Evolutionary conservation across 2,888 invertebrate genomes (phyloP).

Genomic region (Caenorhabditis uteleia): DNA sequence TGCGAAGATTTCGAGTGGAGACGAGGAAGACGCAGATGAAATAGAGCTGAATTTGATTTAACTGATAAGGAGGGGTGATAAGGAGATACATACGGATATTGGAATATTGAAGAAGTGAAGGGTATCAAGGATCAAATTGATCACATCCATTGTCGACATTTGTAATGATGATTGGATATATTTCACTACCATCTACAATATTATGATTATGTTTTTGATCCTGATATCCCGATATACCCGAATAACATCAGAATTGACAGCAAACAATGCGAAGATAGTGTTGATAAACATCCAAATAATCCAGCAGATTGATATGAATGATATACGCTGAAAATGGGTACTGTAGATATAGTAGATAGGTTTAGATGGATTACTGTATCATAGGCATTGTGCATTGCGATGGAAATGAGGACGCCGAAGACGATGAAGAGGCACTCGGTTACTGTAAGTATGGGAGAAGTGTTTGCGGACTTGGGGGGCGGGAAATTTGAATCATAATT

Average conservation of each 20-base stretch:
- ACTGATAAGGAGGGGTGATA: not conserved
- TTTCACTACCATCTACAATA: slow-evolving; percentile 20
- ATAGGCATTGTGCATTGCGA: slow-evolving; percentile 33
- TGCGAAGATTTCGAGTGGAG: slow-evolving; percentile 21
- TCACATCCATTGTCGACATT: slow-evolving; percentile 6
- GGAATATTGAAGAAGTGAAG: slow-evolving; percentile 37
- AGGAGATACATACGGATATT: slow-evolving; percentile 15
- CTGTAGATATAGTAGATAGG: not conserved
- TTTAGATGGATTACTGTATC: slow-evolving; percentile 16
- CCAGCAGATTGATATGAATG: slow-evolving; percentile 31
- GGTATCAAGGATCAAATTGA: slow-evolving; percentile 25
- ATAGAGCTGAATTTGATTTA: slow-evolving; percentile 20
- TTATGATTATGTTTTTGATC: not conserved
- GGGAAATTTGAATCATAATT: too few relatives aligned
- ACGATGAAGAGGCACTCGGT: slow-evolving; percentile 33
- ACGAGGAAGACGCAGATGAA: slow-evolving; percentile 35
- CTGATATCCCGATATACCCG: slow-evolving; percentile 5
- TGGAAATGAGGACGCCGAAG: slow-evolving; percentile 31
- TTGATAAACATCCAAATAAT: slow-evolving; percentile 38
- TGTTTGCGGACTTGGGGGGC: too few relatives aligned
- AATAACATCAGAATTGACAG: slow-evolving; percentile 33
- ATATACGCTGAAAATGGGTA: slow-evolving; percentile 16
- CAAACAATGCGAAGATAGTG: slow-evolving; percentile 32
- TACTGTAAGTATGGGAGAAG: slow-evolving; percentile 11
- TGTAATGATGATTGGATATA: slow-evolving; percentile 10